Conservation (phyloP, 2,113 vertebrate species). For the Chloropsis hardwickii region DNA sequence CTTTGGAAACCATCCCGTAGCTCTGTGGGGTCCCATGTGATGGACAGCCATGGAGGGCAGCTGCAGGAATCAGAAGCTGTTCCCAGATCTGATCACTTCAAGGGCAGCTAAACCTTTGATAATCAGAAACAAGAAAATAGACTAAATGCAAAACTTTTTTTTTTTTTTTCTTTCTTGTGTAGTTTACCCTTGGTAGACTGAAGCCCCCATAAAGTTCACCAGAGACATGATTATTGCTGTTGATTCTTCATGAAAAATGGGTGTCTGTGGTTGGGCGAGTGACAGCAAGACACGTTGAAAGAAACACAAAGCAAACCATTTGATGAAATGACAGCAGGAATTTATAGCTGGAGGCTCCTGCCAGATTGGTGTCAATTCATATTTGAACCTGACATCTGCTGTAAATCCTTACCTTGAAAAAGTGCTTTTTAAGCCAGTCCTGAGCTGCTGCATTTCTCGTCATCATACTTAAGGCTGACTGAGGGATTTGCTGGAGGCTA, state of each 20-base stretch:
- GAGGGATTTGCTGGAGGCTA: slow-evolving; percentile 39
- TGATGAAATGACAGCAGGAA: slow-evolving; percentile 1
- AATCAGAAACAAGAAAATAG: background rate
- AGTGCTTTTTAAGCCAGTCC: background rate
- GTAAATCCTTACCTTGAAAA: slow-evolving; percentile 24
- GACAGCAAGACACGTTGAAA: background rate
- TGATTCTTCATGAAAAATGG: background rate
- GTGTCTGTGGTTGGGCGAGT: background rate
- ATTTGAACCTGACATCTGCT: slow-evolving; percentile 17
- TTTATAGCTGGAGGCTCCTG: slow-evolving; percentile 26
- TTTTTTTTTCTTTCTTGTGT: background rate
- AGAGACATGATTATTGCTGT: background rate
- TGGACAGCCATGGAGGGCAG: background rate
- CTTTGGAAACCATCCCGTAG: slow-evolving; percentile 7
- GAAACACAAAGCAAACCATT: slow-evolving; percentile 1
- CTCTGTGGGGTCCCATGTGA: background rate
- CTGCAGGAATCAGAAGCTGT: background rate
- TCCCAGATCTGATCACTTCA: background rate
- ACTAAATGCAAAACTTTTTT: background rate
- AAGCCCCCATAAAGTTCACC: background rate
- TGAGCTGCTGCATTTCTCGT: background rate
- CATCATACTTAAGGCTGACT: background rate
- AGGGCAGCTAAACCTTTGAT: background rate
- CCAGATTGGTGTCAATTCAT: slow-evolving; percentile 27
- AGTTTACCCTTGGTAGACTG: background rate